phyloP scores from a whole-genome alignment of 1,140 invertebrate species.

The Neotoxoptera formosana region DNA sequence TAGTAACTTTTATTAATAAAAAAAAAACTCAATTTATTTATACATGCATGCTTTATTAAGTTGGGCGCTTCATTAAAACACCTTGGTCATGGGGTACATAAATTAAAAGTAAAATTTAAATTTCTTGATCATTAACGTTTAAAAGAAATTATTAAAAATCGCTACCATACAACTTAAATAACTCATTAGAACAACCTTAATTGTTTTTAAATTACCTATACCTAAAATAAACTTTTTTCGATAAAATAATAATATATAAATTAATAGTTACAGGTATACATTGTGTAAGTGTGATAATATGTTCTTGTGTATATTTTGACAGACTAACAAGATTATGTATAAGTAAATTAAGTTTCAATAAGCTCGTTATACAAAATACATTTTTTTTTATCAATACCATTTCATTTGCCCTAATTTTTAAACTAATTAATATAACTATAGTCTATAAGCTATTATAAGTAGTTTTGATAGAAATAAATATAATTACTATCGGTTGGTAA shows the following conservation, averaged over 20 bases:
- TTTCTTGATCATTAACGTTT: not conserved
- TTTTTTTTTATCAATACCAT: not conserved
- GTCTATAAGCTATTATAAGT: not conserved
- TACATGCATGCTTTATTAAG: not conserved
- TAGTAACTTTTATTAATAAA: not conserved
- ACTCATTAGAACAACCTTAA: not conserved
- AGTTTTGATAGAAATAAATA: not conserved
- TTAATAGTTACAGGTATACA: not conserved
- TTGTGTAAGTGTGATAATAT: not conserved
- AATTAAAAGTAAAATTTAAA: slow-evolving; percentile 20
- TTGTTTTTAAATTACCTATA: not conserved
- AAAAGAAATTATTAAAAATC: not conserved
- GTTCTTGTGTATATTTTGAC: not conserved
- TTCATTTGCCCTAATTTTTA: not conserved
- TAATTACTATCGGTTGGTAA: not conserved
- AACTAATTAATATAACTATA: not conserved
- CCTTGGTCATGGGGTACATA: not conserved
- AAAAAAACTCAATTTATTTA: not conserved
- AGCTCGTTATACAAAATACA: not conserved
- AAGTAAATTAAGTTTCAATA: not conserved
- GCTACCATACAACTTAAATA: not conserved
- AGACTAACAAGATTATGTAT: not conserved
- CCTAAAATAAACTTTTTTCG: not conserved
- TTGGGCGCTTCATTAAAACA: not conserved
- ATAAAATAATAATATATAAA: not conserved